Base-by-base conservation (phyloP, 2,113 vertebrate genomes). In the Zapornia atra region DNA sequence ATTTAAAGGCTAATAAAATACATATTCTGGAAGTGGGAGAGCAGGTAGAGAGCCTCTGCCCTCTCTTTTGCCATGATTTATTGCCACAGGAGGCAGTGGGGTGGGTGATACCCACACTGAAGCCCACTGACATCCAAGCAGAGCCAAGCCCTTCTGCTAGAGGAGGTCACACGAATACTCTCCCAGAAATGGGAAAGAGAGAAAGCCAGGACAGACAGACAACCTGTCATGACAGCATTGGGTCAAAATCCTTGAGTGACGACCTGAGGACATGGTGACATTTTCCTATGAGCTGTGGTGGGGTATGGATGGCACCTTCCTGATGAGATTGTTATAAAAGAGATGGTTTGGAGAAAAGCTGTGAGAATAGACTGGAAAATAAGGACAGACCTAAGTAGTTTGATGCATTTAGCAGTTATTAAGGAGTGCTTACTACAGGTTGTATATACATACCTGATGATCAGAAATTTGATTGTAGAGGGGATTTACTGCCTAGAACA, bases 91-190 rank as follows among this genome's bases (percentile, higher is more conserved):
- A 71, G 31, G 1, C 2, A 1, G 7, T 36, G 36, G 29, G 18
- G 19, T 24, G 8, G 24, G 7, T 44, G 50, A 69, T 15, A 17
- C 38, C 2, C 0, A 28, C 0, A 0, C 26, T 42, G 60, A 20
- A 72, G 5, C 24, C 33, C 15, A 8, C 31, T 5, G 10, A 18
- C 20, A 26, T 18, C 31, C 9, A 64, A 15, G 42, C 38, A 63
- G 19, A 48, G 15, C 36, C 1, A 0, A 50, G 15, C 3, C 8
- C 31, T 75, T 31, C 20, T 73, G 25, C 21, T 26, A 25, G 19
- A 60, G 36, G 9, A 33, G 3, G 57, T 44, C 36, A 42, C 29
- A 46, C 0, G 2, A 13, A 18, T n/a, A 17, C 5, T 48, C 12
- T 65, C 36, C 57, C 1, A 16, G 36, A 46, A 86, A 18, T 4